Base-by-base conservation (phyloP, 1,140 invertebrate species). In the Tetragonula clypearis region DNA sequence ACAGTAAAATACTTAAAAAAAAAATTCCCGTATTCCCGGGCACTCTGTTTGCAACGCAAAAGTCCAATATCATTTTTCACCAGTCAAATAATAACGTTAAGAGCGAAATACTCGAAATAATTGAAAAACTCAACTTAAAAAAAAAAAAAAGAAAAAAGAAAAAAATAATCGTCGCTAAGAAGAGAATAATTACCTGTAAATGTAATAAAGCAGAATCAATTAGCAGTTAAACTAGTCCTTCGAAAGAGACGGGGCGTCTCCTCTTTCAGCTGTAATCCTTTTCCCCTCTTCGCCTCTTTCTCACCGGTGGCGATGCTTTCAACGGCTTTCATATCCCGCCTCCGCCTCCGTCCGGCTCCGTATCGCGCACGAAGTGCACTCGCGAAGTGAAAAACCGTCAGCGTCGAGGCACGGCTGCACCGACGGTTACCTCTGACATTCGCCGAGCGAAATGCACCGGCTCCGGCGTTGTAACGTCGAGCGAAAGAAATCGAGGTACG, bases 351-450 rank as follows among this genome's bases (percentile, higher is more conserved):
- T 69, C 21, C 55, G 19, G 53, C 30, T 35, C 41, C 62, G 77
- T 55, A 56, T 71, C 53, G 26, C 49, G n/a, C 5, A 23, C 53
- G 53, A 15, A 23, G 23, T n/a, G n/a, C 5, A n/a, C 41, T 73
- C 15, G 23, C 3, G 72, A 55, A 17, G 71, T n/a, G 49, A 82
- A 82, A 82, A 75, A 30, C 35, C 19, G 41, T 60, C 71, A 21
- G 23, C 53, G 30, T 30, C 30, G 19, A 56, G 62, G 9, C 26
- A 21, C 66, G 17, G 30, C 66, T 49, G 3, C 30, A 26, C 15
- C 58, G 41, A 49, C 41, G 41, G 41, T 82, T 35, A 82, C 58
- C 80, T 82, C 80, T 75, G 80, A 82, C 80, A 82, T 82, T 82
- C 79, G 71, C 68, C 41, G 12, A 55, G 62, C 56, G 80, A 75